Percentiles rank a stretch among this genome's conserved stretches.
These are phyloP conservation scores for Xanthia togata DNA, from an alignment of 2,888 invertebrate species.

Conservation along the genomic window DNA sequence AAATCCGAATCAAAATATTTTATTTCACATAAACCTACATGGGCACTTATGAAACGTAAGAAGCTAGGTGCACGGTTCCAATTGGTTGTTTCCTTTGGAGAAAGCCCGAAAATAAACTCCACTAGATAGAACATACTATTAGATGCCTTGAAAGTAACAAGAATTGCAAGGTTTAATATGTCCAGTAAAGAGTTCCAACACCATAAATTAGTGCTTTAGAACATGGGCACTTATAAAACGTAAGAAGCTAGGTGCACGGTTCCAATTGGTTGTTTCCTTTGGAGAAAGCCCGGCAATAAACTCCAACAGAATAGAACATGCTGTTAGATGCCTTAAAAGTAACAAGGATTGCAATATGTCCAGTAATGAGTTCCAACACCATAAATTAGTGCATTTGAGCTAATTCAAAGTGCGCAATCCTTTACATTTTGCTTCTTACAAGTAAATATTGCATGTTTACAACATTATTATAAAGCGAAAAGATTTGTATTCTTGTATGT, in stretches of 20 bases:
- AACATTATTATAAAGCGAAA: too few species aligned
- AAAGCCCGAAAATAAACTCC: too few species aligned
- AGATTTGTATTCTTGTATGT: too few species aligned
- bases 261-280: too few species aligned
- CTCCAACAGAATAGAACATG: neutral
- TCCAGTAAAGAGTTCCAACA: conserved; percentile 1
- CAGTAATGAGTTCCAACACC: neutral
- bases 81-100: too few species aligned
- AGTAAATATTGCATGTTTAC: neutral
- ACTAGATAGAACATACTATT: neutral
- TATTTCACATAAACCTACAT: too few species aligned
- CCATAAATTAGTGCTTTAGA: conserved; percentile 10
- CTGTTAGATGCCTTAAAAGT: neutral
- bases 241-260: too few species aligned
- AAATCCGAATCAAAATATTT: too few species aligned
- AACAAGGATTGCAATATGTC: neutral
- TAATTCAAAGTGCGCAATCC: conserved; percentile 19
- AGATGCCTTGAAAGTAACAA: neutral
- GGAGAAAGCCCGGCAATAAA: too few species aligned
- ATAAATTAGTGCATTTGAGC: conserved; percentile 6
- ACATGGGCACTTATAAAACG: too few species aligned
- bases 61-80: too few species aligned
- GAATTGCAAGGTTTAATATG: neutral
- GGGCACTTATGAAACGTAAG: too few species aligned
- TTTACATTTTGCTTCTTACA: neutral